These are phyloP conservation scores for Ageneiosus marmoratus DNA, from an alignment of 2,113 vertebrate genomes.

Conservation along the genomic window DNA sequence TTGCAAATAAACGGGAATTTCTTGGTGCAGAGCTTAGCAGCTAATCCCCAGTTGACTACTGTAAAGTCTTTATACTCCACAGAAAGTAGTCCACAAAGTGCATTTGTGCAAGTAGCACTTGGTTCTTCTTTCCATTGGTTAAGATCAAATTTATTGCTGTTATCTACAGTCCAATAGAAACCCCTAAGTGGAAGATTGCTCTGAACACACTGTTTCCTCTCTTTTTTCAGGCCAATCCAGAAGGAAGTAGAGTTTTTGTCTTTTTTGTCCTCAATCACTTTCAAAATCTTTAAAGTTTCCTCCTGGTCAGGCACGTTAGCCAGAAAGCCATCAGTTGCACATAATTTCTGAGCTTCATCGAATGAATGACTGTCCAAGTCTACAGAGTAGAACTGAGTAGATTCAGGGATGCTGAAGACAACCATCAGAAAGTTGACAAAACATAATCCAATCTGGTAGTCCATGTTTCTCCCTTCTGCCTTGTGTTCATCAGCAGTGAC, in stretches of 20 bases:
- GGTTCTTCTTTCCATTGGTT: constrained; percentile 63
- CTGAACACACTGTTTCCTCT: constrained; percentile 46
- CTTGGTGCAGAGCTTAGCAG: constrained; percentile 22
- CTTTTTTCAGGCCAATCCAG: constrained; percentile 72
- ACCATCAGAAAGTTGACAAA: constrained; percentile 49
- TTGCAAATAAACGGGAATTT: constrained; percentile 58
- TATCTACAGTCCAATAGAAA: constrained; percentile 66
- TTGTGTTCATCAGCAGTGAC: constrained; percentile 10
- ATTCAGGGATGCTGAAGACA: not conserved
- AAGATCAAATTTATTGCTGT: constrained; percentile 29
- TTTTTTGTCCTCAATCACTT: constrained; percentile 22
- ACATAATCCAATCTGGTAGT: constrained; percentile 43
- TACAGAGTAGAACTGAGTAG: constrained; percentile 48
- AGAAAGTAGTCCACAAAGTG: constrained; percentile 60
- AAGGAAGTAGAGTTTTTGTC: not conserved
- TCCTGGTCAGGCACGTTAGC: constrained; percentile 52
- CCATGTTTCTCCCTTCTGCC: constrained; percentile 40
- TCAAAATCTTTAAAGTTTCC: constrained; percentile 55
- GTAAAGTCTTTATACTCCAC: not conserved
- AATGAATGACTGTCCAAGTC: constrained; percentile 41
- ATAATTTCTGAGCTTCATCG: constrained; percentile 47
- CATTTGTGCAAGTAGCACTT: constrained; percentile 39
- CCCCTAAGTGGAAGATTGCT: constrained; percentile 57
- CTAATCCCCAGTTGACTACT: constrained; percentile 45
- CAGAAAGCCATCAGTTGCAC: constrained; percentile 56